Conservation (phyloP, 1,140 invertebrate species). For the Pseudomyrmex flavicornis region DNA sequence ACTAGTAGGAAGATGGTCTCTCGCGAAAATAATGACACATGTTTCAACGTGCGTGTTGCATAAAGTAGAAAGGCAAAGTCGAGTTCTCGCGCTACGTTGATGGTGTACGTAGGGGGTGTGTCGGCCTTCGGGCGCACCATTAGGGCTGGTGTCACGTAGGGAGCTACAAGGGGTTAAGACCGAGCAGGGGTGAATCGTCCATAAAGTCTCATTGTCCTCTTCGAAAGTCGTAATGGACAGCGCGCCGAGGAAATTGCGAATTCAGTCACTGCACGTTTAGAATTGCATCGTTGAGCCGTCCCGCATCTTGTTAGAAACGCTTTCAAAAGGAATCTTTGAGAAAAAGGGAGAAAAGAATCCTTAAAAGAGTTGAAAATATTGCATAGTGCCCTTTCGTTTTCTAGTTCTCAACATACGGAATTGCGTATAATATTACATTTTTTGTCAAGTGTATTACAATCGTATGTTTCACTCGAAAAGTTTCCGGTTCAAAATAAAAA, state of each 20-base stretch:
- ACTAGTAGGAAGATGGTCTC: conserved; percentile 79
- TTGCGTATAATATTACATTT: no score
- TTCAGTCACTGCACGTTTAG: conserved; percentile 49
- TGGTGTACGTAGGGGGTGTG: conserved; percentile 39
- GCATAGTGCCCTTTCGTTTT: no score
- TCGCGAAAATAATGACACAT: conserved; percentile 81
- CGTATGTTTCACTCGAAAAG: no score
- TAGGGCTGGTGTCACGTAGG: conserved; percentile 73
- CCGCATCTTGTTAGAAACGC: conserved; percentile 22
- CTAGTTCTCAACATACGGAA: no score
- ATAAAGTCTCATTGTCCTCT: conserved; percentile 58
- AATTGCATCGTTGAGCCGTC: conserved; percentile 26
- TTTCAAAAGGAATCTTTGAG: not conserved
- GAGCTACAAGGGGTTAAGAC: conserved; percentile 51
- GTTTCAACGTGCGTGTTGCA: conserved; percentile 59
- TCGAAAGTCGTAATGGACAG: conserved; percentile 59
- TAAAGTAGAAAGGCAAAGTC: conserved; percentile 63
- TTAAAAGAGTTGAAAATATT: no score
- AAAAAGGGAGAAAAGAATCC: no score
- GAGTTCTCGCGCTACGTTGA: conserved; percentile 52
- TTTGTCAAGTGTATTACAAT: no score
- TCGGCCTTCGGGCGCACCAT: conserved; percentile 68
- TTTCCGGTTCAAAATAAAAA: not conserved
- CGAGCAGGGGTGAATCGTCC: conserved; percentile 36
- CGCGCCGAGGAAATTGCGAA: conserved; percentile 45